Evolutionary conservation across 2,797 vertebrate genomes (phyloP).

Genomic region (Sebastes minor): DNA sequence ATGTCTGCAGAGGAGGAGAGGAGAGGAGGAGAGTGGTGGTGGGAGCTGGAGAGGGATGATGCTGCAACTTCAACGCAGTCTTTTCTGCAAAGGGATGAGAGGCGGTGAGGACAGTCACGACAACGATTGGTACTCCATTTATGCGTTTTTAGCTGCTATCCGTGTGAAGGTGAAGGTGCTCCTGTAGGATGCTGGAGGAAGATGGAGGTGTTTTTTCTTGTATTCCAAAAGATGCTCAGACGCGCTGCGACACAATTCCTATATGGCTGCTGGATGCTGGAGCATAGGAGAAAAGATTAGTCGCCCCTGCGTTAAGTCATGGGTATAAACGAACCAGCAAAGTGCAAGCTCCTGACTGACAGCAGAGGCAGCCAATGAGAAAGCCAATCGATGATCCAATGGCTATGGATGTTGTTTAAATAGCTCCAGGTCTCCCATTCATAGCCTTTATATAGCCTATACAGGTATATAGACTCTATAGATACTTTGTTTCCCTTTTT

Average conservation of each 20-base stretch:
- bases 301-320: constrained; percentile 39
- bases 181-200: too few species aligned
- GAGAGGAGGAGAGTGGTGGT: constrained; percentile 32
- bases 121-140: constrained; percentile 67
- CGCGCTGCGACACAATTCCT: constrained; percentile 60
- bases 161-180: not conserved
- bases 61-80: constrained; percentile 55
- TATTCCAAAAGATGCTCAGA: constrained; percentile 53
- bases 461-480: not conserved
- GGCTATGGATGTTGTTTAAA: constrained; percentile 27
- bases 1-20: constrained; percentile 76
- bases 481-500: not conserved
- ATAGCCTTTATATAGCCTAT: constrained; percentile 23
- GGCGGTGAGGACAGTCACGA: constrained; percentile 67
- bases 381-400: constrained; percentile 53
- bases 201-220: not conserved
- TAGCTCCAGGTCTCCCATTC: constrained; percentile 36
- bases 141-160: constrained; percentile 18
- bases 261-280: constrained; percentile 36
- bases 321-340: constrained; percentile 52
- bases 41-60: constrained; percentile 44
- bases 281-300: constrained; percentile 58
- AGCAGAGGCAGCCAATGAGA: constrained; percentile 65
- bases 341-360: constrained; percentile 45
- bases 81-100: constrained; percentile 51